Base-by-base conservation (phyloP, 2,888 invertebrate genomes). In the Pardosa pseudoannulata region DNA sequence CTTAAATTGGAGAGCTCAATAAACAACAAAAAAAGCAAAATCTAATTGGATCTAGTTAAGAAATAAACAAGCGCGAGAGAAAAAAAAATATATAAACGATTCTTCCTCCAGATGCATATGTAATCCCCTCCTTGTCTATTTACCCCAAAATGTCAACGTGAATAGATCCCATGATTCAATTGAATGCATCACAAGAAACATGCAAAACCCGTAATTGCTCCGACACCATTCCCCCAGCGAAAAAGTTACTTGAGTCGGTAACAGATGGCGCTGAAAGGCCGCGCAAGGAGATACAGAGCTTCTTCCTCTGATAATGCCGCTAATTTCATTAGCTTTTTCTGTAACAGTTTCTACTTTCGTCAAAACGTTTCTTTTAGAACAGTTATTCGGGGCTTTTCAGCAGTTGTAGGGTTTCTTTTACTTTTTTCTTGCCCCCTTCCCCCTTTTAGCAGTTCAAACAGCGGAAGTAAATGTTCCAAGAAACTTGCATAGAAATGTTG, bases 241-340 rank as follows among this genome's bases (percentile, higher is more conserved):
- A 56, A 70, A 50, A 73, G 64, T 39, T 74, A 13, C 74, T 6
- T 16, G 5, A 31, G 16, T 19, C 27, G 6, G n/a, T 39, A 62
- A 62, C 68, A 81, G 81, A 81, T 81, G 81, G 81, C 81, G 81
- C 70, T 75, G 81, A 23, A n/a, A 32, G 9, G 32, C 70, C 36
- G 36, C 23, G 19, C 50, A 27, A 31, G 29, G 28, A 32, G 5
- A 16, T 50, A 36, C 9, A 56, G 29, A 71, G 36, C n/a, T 23
- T 19, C 41, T 28, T 29, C n/a, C 41, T 16, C n/a, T 27, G 28
- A 71, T 71, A 70, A 79, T 70, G 36, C 41, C 23, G 50, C 65
- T 79, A 79, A 79, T 79, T 79, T 72, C 72, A 79, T 72, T 79
- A 79, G 65, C 72, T 65, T 79, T 72, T 72, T 72, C 19, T 32